Conservation (phyloP, 23 tunicate species). For the Ascidia mentula region DNA sequence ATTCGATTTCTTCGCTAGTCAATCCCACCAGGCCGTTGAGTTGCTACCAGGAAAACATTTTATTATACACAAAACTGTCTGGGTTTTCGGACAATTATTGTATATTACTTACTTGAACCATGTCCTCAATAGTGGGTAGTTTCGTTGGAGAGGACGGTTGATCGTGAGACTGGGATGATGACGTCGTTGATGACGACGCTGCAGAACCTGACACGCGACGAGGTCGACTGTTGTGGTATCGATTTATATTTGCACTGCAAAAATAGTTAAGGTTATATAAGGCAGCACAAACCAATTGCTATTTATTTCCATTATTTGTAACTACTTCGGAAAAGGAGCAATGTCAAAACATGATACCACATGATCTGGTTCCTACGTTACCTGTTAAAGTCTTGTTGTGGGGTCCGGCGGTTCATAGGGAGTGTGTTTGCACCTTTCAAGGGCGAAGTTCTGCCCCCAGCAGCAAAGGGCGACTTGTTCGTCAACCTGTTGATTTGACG, state of each 20-base stretch:
- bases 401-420: neutral
- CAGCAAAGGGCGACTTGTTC: neutral
- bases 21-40: slow-evolving; percentile 65
- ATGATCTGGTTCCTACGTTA: neutral
- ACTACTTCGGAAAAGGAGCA: too few species aligned
- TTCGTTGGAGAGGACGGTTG: neutral
- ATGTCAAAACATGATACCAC: neutral
- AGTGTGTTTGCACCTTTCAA: neutral
- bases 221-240: slow-evolving; percentile 1
- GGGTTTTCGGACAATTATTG: neutral
- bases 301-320: too few species aligned
- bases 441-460: neutral
- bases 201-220: slow-evolving; percentile 33
- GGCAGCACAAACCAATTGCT: too few species aligned
- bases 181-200: slow-evolving; percentile 31
- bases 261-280: too few species aligned
- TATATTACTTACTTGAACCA: slow-evolving; percentile 10
- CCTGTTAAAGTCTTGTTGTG: neutral
- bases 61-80: neutral
- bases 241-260: neutral
- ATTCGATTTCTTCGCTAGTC: slow-evolving; percentile 72
- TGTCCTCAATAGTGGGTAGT: slow-evolving; percentile 21
- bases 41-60: slow-evolving; percentile 37
- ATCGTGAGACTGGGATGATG: neutral
- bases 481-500: neutral